Conservation (phyloP, 2,888 invertebrate genomes). For the Eristalinus sepulchralis region DNA sequence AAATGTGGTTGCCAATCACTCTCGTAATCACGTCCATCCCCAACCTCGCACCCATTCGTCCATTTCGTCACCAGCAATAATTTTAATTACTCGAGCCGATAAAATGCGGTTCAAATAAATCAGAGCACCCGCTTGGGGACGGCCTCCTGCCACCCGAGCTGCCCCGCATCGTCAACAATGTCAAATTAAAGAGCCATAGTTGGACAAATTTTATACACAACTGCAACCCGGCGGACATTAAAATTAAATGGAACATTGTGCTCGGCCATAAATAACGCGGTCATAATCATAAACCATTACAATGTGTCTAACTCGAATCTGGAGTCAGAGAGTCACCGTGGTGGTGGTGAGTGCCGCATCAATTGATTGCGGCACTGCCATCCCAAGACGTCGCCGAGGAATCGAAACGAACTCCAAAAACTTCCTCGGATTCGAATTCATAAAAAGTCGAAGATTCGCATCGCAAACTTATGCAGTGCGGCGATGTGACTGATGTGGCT, state of each 20-base stretch:
- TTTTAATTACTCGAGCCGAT: slow-evolving; percentile 53
- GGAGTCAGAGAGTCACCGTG: background rate
- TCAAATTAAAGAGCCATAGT: slow-evolving; percentile 62
- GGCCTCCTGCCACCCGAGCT: background rate
- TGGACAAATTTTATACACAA: slow-evolving; percentile 51
- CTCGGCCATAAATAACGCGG: slow-evolving; percentile 61
- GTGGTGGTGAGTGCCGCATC: slow-evolving; percentile 32
- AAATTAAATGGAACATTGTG: slow-evolving; percentile 69
- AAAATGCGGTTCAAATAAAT: slow-evolving; percentile 60
- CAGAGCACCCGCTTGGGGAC: slow-evolving; percentile 10
- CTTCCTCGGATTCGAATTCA: slow-evolving; percentile 58
- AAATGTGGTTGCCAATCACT: slow-evolving; percentile 1
- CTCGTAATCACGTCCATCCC: background rate
- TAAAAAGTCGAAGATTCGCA: slow-evolving; percentile 31
- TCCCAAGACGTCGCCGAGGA: slow-evolving; percentile 30
- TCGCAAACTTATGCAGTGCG: background rate
- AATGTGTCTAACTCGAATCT: slow-evolving; percentile 31
- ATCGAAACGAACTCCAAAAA: slow-evolving; percentile 29
- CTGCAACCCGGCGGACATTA: slow-evolving; percentile 46
- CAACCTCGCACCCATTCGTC: background rate
- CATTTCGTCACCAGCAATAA: slow-evolving; percentile 17
- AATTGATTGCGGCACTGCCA: slow-evolving; percentile 57
- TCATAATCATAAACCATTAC: slow-evolving; percentile 64
- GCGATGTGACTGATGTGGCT: too few relatives aligned
- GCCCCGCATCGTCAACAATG: slow-evolving; percentile 52